A percentile compares a stretch with the other conserved stretches of the same genome.
phyloP scores from a whole-genome alignment of 1,140 invertebrate species.

The Aporrectodea caliginosa region DNA sequence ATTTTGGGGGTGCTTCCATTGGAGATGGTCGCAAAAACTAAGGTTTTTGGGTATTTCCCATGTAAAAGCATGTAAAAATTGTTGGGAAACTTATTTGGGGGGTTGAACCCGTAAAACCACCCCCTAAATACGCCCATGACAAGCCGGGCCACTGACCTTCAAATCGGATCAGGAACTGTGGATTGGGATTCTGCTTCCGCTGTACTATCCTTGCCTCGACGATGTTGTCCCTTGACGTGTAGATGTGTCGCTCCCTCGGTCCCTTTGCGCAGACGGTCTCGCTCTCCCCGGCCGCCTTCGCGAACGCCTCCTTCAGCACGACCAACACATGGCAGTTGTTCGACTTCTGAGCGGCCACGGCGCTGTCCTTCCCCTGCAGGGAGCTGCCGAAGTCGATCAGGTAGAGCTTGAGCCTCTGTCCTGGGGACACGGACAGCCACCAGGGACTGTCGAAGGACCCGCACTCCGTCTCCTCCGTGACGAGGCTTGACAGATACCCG shows the following conservation, averaged over 20 bases:
- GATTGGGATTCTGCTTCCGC: neutral
- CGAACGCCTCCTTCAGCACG: neutral
- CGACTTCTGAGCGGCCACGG: neutral
- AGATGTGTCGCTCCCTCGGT: neutral
- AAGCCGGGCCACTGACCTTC: no score
- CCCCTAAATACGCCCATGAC: no score
- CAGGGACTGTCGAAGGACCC: conserved; percentile 24
- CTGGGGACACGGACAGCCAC: conserved; percentile 13
- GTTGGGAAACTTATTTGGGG: no score
- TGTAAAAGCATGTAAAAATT: no score
- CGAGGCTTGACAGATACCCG: conserved; percentile 19
- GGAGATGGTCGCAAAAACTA: no score
- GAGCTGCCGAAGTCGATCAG: neutral
- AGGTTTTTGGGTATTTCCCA: no score
- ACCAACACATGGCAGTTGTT: neutral
- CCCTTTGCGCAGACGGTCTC: neutral
- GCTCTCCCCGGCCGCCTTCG: neutral
- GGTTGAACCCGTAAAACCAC: no score
- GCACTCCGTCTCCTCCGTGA: conserved; percentile 16
- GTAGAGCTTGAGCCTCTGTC: conserved; percentile 11
- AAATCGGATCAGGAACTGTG: neutral
- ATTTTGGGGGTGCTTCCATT: no score
- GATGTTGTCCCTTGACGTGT: neutral
- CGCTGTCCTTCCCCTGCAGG: neutral
- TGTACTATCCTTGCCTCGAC: neutral